Conservation (phyloP, 2,888 invertebrate species). For the Parnassius orleans region DNA sequence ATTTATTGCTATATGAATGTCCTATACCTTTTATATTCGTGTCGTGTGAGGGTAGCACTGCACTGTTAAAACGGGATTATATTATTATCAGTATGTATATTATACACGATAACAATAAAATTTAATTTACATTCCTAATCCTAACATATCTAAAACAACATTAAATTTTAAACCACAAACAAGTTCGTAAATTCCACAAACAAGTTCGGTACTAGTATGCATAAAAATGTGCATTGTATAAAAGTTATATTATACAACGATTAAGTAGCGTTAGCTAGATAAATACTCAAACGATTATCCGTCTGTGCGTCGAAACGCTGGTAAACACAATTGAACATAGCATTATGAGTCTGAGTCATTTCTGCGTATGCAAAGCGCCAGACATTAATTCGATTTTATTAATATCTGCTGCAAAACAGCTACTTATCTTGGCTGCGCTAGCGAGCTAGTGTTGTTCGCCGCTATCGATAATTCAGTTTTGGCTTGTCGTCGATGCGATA, state of each 20-base stretch:
- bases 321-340: conserved; percentile 19
- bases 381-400: conserved; percentile 35
- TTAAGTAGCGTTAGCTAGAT: conserved; percentile 3
- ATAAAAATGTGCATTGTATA: too few species aligned
- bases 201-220: too few species aligned
- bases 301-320: conserved; percentile 7
- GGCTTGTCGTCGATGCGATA: conserved; percentile 70
- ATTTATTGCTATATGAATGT: conserved; percentile 14
- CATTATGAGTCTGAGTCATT: conserved; percentile 23
- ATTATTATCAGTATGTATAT: too few species aligned
- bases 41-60: background rate
- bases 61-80: too few species aligned
- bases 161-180: too few species aligned
- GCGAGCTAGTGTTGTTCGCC: conserved; percentile 45
- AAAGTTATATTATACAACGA: background rate
- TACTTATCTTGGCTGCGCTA: conserved; percentile 11
- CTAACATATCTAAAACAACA: too few species aligned
- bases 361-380: conserved; percentile 23
- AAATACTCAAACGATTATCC: conserved; percentile 13
- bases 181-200: too few species aligned
- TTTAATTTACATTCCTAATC: background rate
- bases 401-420: conserved; percentile 25
- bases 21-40: conserved; percentile 7
- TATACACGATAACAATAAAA: background rate
- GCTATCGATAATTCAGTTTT: conserved; percentile 57